These are phyloP conservation scores for Aphelinus atriplicis DNA, from an alignment of 1,140 invertebrate species.

Conservation along the genomic window DNA sequence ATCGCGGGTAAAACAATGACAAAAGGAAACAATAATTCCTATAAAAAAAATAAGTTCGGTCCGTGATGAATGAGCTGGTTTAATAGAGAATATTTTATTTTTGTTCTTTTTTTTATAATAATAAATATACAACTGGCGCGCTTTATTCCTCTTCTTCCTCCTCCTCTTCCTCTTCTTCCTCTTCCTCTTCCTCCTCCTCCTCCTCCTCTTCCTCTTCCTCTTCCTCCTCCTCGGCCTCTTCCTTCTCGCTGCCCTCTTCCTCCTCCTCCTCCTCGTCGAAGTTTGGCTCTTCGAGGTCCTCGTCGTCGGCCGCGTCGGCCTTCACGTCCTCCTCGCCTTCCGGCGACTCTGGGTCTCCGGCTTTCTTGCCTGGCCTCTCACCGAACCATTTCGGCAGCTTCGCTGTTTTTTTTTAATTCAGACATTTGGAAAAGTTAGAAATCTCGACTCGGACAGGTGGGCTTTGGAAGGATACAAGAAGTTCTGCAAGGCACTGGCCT, in stretches of 20 bases:
- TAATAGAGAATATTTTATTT: constrained; percentile 11
- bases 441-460: not conserved
- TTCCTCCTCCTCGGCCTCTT: constrained; percentile 79
- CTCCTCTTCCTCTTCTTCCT: constrained; percentile 77
- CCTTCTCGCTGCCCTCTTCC: constrained; percentile 72
- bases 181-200: constrained; percentile 72
- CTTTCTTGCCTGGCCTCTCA: constrained; percentile 90
- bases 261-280: constrained; percentile 78
- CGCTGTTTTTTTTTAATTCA: constrained; percentile 67
- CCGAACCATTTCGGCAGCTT: constrained; percentile 94
- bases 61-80: constrained; percentile 33
- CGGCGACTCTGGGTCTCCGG: constrained; percentile 85
- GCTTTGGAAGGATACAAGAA: not conserved
- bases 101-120: too few relatives aligned
- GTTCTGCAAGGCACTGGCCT: too few relatives aligned
- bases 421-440: not conserved
- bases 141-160: constrained; percentile 65
- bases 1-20: too few relatives aligned
- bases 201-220: constrained; percentile 78
- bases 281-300: constrained; percentile 65
- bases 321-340: constrained; percentile 89
- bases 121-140: not conserved
- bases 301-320: constrained; percentile 70
- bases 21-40: too few relatives aligned
- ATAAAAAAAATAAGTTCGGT: not conserved